phyloP scores from a whole-genome alignment of 2,888 invertebrate species.

The Pogonocherus hispidulus region DNA sequence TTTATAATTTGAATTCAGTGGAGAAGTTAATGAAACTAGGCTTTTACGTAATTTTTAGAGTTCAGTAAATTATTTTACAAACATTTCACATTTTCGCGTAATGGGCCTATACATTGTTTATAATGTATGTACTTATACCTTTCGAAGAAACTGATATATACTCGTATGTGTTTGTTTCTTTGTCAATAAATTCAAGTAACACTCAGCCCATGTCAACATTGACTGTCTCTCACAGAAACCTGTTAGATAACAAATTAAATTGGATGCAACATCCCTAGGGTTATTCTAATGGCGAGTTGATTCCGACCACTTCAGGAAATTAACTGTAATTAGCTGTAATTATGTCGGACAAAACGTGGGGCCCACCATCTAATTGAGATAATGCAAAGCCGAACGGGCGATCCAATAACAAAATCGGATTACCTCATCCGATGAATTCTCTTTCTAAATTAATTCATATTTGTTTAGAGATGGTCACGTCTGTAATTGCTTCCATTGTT shows the following conservation, averaged over 20 bases:
- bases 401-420: constrained; percentile 35
- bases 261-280: constrained; percentile 16
- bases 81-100: too few species aligned
- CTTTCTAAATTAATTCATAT: constrained; percentile 50
- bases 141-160: not conserved
- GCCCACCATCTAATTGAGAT: constrained; percentile 24
- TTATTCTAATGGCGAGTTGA: constrained; percentile 29
- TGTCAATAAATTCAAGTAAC: not conserved
- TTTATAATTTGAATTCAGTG: too few species aligned
- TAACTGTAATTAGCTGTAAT: constrained; percentile 50
- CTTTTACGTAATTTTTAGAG: too few species aligned
- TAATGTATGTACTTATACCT: too few species aligned
- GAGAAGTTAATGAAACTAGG: too few species aligned
- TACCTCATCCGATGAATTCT: constrained; percentile 28
- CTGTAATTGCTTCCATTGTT: constrained; percentile 51
- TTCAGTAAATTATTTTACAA: too few species aligned
- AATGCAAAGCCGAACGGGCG: constrained; percentile 34
- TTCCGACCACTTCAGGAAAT: constrained; percentile 49
- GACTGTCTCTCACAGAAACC: constrained; percentile 23
- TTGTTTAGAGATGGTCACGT: constrained; percentile 53
- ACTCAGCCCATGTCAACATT: not conserved
- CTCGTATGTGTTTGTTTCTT: not conserved
- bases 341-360: constrained; percentile 36
- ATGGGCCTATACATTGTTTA: too few species aligned
- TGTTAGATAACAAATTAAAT: constrained; percentile 29